Evolutionary conservation across 1,140 invertebrate species (phyloP), one percentile per base, ranked within the genome.

Genomic region (Penaeus indicus): DNA sequence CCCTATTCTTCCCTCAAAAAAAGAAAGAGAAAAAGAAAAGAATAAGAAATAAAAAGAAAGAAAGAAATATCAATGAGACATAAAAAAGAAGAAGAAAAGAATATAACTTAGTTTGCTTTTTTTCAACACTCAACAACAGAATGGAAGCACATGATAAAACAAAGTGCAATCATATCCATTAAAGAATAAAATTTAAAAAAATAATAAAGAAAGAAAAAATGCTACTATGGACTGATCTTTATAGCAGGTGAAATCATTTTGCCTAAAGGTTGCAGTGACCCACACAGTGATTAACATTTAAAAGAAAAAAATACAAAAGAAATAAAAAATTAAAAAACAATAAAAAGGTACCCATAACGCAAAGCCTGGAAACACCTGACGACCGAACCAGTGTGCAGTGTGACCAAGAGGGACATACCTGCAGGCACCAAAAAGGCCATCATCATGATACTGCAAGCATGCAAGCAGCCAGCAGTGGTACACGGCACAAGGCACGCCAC

Each of bases 401-500:
- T 86, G 85, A 69, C 84, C 81, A 82, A 90, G 86, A 86, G 88
- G 89, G 87, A 90, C 84, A 89, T 90, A 85, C 83, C 83, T 67
- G 83, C 86, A 90, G 62, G 85, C 83, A 83, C 82, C 82, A 79
- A 84, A 82, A 84, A 90, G 85, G 82, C 64, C 60, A 91, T 88
- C 84, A 90, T 79, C 85, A 81, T 67, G 89, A 84, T 77, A 80
- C 84, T 85, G 86, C 88, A 89, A 86, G 86, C 88, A 87, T 86
- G 88, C 85, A 87, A 87, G 88, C 85, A 90, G 84, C 88, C 88
- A 90, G 88, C 88, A 89, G 88, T 89, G 88, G 88, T 89, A 89
- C 75, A 89, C 88, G 88, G 88, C 88, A 89, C 88, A 85, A 89
- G 88, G 88, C 88, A 89, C 88, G 88, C 88, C 88, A 89, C 84